Evolutionary conservation across 1,140 invertebrate genomes (phyloP).

Genomic region (Brachionus calyciflorus): DNA sequence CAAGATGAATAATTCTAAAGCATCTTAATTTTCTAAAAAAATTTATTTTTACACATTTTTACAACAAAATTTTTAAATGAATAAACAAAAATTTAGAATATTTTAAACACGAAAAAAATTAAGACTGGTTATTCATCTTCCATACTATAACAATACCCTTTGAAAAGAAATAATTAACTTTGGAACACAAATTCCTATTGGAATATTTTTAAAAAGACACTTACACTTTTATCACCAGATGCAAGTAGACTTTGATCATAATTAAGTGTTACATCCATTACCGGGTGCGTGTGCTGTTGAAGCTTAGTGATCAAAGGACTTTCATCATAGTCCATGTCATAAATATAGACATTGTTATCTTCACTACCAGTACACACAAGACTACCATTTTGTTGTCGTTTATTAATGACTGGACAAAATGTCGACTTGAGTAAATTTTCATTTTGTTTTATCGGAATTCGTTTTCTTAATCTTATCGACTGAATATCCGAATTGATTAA

Average conservation of each 20-base stretch:
- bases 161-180: constrained; percentile 6
- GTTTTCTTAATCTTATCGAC: not conserved
- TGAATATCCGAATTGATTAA: constrained; percentile 19
- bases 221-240: constrained; percentile 76
- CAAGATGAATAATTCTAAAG: no score
- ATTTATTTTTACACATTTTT: no score
- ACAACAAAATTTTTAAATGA: no score
- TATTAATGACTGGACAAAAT: constrained; percentile 36
- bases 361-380: constrained; percentile 37
- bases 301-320: constrained; percentile 76
- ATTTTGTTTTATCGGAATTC: constrained; percentile 35
- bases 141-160: constrained; percentile 41
- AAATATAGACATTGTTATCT: constrained; percentile 69
- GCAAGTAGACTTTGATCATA: constrained; percentile 82
- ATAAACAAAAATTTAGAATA: no score
- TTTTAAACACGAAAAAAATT: no score
- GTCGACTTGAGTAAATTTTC: not conserved
- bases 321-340: constrained; percentile 71
- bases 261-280: constrained; percentile 79
- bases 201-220: constrained; percentile 76
- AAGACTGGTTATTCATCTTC: constrained; percentile 38
- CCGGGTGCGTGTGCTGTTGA: constrained; percentile 76
- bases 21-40: no score
- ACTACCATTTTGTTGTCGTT: constrained; percentile 29
- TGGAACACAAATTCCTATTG: not conserved